Percentiles rank a stretch among this genome's conserved stretches.
Conservation (phyloP, 2,888 invertebrate species). For the Troides helena region DNA sequence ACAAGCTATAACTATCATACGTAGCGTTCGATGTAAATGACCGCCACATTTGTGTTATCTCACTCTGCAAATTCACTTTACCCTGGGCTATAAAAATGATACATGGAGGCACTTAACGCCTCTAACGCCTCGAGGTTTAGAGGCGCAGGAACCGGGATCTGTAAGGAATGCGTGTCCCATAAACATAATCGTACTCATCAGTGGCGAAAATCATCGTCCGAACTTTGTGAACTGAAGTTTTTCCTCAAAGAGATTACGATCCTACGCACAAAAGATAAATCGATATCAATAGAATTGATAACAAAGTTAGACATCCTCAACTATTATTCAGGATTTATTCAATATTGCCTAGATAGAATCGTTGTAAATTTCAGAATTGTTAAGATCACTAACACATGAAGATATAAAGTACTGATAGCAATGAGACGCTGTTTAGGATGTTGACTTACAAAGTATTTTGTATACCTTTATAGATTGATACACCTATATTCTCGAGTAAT, state of each 20-base stretch:
- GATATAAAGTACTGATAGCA: too few species aligned
- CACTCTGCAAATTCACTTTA: constrained; percentile 75
- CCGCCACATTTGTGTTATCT: constrained; percentile 72
- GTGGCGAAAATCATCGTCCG: constrained; percentile 30
- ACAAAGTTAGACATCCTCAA: too few species aligned
- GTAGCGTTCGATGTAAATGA: constrained; percentile 61
- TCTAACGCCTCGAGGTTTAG: constrained; percentile 53
- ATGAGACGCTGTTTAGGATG: too few species aligned
- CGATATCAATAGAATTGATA: neutral
- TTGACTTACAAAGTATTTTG: too few species aligned
- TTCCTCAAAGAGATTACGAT: constrained; percentile 17
- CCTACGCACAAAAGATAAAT: neutral
- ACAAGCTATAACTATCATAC: constrained; percentile 33
- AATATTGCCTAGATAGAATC: too few species aligned
- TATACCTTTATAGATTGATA: too few species aligned
- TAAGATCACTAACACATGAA: too few species aligned
- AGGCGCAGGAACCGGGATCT: constrained; percentile 41
- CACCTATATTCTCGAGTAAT: too few species aligned
- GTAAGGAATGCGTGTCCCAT: constrained; percentile 56
- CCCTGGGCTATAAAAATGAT: constrained; percentile 63
- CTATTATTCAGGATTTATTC: too few species aligned
- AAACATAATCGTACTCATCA: constrained; percentile 74
- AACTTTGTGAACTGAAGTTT: constrained; percentile 13
- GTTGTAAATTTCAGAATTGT: too few species aligned
- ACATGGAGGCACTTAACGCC: constrained; percentile 46